phyloP scores from a whole-genome alignment of 1,140 invertebrate genomes.

The Hermetia illucens region DNA sequence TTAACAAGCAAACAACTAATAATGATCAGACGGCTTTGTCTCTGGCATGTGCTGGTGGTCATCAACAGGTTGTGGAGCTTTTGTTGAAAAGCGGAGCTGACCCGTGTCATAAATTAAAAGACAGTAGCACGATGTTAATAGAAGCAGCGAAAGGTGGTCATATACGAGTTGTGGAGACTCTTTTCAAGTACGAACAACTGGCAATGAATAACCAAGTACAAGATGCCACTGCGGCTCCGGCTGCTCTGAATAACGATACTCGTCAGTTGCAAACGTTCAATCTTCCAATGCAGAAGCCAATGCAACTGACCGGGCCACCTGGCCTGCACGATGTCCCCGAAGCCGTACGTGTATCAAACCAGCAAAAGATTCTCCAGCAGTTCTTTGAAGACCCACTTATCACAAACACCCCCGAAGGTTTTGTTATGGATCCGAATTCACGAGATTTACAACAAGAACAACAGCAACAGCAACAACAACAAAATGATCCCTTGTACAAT shows the following conservation, averaged over 20 bases:
- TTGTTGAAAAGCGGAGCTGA: constrained; percentile 82
- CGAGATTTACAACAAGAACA: constrained; percentile 17
- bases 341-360: constrained; percentile 33
- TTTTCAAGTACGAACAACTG: constrained; percentile 83
- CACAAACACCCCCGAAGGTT: constrained; percentile 3
- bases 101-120: constrained; percentile 92
- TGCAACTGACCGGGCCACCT: constrained; percentile 29
- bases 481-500: constrained; percentile 26
- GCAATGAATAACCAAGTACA: constrained; percentile 29
- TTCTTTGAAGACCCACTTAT: constrained; percentile 15
- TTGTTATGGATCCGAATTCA: constrained; percentile 24
- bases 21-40: constrained; percentile 97
- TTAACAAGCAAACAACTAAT: constrained; percentile 88
- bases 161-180: constrained; percentile 82
- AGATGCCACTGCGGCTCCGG: constrained; percentile 12
- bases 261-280: constrained; percentile 17
- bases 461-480: constrained; percentile 4
- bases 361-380: constrained; percentile 25
- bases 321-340: constrained; percentile 40
- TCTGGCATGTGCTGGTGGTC: constrained; percentile 91
- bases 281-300: constrained; percentile 28
- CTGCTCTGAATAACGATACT: constrained; percentile 13
- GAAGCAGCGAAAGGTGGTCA: constrained; percentile 97
- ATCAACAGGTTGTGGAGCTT: constrained; percentile 82
- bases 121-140: constrained; percentile 96